Base-by-base conservation (phyloP, 2,113 vertebrate genomes). In the Lasiurus cinereus region DNA sequence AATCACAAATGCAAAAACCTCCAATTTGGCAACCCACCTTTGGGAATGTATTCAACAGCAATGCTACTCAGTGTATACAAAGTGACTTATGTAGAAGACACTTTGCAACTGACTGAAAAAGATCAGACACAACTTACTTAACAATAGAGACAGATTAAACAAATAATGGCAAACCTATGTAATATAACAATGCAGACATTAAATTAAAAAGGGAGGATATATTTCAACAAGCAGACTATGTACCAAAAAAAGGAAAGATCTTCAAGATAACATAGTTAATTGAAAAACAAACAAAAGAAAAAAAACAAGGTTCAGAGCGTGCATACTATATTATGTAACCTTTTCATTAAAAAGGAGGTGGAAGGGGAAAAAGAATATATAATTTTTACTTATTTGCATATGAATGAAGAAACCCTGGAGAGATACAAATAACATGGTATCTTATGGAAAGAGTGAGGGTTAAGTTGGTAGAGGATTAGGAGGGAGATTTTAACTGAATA, bases 1-100 rank as follows among this genome's bases (percentile, higher is more conserved):
- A 78, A 92, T 88, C 33, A 94, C 46, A 88, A 91, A 85, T 27
- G 64, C 12, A 87, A 67, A 95, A 93, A 50, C 39, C 27, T 93
- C 21, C 88, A 73, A 94, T 82, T 50, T 88, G 88, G 50, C 88
- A 90, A 84, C 73, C 67, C 24, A 88, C 48, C 83, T 96, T 48
- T 76, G 83, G n/a, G 56, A 90, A 93, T 80, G 33, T 64, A 92
- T 46, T 89, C 43, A 92, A 77, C 9, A 70, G 48, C 24, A 88
- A 73, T 50, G n/a, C n/a, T 85, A 88, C 7, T 93, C 36, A 86
- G 48, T 16, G 82, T 7, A 77, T 48, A 14, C 7, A 92, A 91
- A 93, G 59, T 89, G 43, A 88, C 52, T 84, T 80, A 69, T 0
- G 21, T 54, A 88, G 10, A 91, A 77, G n/a, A 96, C 5, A 62